These are phyloP conservation scores for Spinus olivaceus DNA, from an alignment of 2,797 vertebrate species.

Conservation along the genomic window DNA sequence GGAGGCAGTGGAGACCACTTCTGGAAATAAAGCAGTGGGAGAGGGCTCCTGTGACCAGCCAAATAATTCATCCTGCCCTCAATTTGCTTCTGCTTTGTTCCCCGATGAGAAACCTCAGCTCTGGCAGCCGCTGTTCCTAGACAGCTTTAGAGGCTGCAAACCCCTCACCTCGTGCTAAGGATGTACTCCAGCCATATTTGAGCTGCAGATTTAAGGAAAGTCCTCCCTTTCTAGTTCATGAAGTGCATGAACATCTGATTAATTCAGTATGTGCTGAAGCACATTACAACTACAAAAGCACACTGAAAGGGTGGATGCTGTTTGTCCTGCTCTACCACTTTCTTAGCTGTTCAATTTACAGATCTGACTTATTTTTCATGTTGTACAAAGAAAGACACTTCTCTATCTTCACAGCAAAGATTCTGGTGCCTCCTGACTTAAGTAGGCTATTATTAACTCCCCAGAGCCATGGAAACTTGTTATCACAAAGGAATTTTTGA, in stretches of 20 bases:
- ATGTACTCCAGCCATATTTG: neutral
- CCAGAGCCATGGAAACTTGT: conserved; percentile 29
- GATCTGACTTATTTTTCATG: conserved; percentile 15
- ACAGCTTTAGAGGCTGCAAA: neutral
- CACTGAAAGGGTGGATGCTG: neutral
- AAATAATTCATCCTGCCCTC: neutral
- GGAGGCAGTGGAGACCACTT: neutral
- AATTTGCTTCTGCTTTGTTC: neutral
- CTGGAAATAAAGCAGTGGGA: neutral
- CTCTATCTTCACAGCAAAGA: neutral
- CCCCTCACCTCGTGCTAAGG: neutral
- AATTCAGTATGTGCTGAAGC: neutral
- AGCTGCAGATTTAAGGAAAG: neutral
- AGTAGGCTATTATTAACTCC: conserved; percentile 49
- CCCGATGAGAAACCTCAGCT: neutral
- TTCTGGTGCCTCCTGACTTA: neutral
- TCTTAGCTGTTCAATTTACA: neutral
- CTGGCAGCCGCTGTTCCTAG: neutral
- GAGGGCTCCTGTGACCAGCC: neutral
- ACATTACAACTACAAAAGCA: neutral
- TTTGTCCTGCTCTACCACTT: conserved; percentile 41
- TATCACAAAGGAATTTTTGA: conserved; percentile 30
- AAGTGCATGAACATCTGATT: neutral
- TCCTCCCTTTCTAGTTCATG: neutral
- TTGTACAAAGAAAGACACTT: neutral